Evolutionary conservation across 2,888 invertebrate genomes (phyloP), one percentile per base, ranked within the genome.

Genomic region (Diaphora mendica): DNA sequence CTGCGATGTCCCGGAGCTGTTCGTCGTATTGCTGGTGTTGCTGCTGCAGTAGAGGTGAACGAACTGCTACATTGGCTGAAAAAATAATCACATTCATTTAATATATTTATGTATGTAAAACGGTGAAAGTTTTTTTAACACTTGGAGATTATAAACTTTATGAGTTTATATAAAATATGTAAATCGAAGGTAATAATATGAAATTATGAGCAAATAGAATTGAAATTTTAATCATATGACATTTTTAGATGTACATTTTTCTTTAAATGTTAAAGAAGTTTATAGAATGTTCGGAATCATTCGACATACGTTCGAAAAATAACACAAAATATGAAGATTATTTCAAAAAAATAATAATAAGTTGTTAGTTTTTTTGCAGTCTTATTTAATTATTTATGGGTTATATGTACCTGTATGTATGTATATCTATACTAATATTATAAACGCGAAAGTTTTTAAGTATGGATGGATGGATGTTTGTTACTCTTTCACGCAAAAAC

Each of bases 1-100:
- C 98, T 5, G 98, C 98, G 84, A 98, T 98, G 90, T 98, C 98
- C 80, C 98, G 97, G 80, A 98, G 95, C 88, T 98, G 97, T 86
- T 98, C 98, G 88, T 97, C 97, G 85, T 96, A 96, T 76, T 94
- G 95, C 82, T 93, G 94, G 80, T 93, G 93, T 77, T 94, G 94
- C 20, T 93, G 96, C 88, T 92, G 96, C 80, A 95, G 90, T 7
- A 95, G 87, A 15, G 95, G 94, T 2, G 96, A 95, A 1, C 94
- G 89, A 11, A 93, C 92, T 42, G 84, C 87, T n/a, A 88, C 91
- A 23, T 85, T 90, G 33, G 87, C 87, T 90, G 87, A 4, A 71
- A 73, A 74, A 33, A 48, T 2, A 35, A 55, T 30, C 8, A 30
- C 7, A 30, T 17, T 62, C 7, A 30, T 62, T 62, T 59, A 59